Conservation (phyloP, 2,797 vertebrate species). For the Holocentrus rufus region DNA sequence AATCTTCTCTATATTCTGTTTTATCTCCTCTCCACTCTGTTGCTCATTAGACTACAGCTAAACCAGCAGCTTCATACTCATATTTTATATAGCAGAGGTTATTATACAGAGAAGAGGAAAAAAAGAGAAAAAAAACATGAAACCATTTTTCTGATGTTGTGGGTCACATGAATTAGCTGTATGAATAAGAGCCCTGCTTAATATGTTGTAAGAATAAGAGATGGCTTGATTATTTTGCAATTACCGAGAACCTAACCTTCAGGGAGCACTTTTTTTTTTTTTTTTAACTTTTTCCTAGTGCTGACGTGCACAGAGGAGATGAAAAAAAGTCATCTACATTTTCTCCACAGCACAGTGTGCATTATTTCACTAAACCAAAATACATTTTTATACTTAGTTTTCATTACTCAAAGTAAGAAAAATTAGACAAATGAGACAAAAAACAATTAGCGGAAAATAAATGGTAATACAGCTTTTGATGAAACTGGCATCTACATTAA, state of each 20-base stretch:
- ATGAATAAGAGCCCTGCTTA: neutral
- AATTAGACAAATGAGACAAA: too few relatives aligned
- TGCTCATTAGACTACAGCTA: conserved; percentile 24
- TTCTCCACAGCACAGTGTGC: neutral
- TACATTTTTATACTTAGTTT: neutral
- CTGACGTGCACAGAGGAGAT: neutral
- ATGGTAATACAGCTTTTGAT: too few relatives aligned
- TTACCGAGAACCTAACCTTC: neutral
- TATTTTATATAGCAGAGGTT: conserved; percentile 8
- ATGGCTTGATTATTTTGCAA: neutral
- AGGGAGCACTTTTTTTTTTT: too few relatives aligned
- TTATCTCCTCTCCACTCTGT: conserved; percentile 15
- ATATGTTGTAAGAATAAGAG: neutral
- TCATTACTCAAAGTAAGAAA: neutral
- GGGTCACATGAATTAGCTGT: neutral
- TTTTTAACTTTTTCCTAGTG: too few relatives aligned
- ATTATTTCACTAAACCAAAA: neutral
- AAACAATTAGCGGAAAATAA: too few relatives aligned
- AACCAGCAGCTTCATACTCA: conserved; percentile 13
- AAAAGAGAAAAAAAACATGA: too few relatives aligned
- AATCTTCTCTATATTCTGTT: conserved; percentile 13
- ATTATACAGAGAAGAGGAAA: neutral
- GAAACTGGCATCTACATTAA: too few relatives aligned
- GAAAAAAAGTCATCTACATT: neutral
- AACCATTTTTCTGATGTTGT: conserved; percentile 5